A percentile compares a stretch with the other conserved stretches of the same genome.
Conservation (phyloP, 2,797 vertebrate genomes). For the Leptoclinus maculatus region DNA sequence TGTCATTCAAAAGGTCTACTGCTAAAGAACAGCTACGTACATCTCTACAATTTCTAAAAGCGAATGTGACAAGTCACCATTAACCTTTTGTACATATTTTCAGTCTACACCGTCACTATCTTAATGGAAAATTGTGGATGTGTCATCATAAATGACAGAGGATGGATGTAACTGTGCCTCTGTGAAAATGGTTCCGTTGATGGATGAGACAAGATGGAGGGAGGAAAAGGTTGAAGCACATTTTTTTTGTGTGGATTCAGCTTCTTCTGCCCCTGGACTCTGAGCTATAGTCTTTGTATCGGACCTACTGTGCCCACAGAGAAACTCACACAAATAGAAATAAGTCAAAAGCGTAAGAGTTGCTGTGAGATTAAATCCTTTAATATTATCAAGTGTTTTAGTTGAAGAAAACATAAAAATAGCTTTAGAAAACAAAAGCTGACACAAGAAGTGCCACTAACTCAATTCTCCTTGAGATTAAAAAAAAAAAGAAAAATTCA, state of each 20-base stretch:
- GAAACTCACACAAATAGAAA: conserved; percentile 68
- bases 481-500: conserved; percentile 8
- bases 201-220: conserved; percentile 24
- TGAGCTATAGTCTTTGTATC: neutral
- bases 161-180: conserved; percentile 26
- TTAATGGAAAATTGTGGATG: conserved; percentile 4
- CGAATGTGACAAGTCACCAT: conserved; percentile 56
- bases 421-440: conserved; percentile 72
- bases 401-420: conserved; percentile 77
- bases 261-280: neutral
- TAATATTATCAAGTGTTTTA: conserved; percentile 77
- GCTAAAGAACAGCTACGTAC: conserved; percentile 39
- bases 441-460: conserved; percentile 55
- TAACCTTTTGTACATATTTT: conserved; percentile 55
- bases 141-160: conserved; percentile 18
- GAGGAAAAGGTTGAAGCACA: neutral
- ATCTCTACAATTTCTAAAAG: conserved; percentile 52
- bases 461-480: conserved; percentile 17
- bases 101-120: conserved; percentile 25
- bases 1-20: conserved; percentile 52
- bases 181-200: conserved; percentile 21
- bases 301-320: conserved; percentile 29
- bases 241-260: neutral
- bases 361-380: conserved; percentile 77
- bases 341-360: conserved; percentile 61